Percentiles rank a stretch among this genome's conserved stretches.
phyloP scores from a whole-genome alignment of 2,797 vertebrate species.

The Sebastolobus altivelis region DNA sequence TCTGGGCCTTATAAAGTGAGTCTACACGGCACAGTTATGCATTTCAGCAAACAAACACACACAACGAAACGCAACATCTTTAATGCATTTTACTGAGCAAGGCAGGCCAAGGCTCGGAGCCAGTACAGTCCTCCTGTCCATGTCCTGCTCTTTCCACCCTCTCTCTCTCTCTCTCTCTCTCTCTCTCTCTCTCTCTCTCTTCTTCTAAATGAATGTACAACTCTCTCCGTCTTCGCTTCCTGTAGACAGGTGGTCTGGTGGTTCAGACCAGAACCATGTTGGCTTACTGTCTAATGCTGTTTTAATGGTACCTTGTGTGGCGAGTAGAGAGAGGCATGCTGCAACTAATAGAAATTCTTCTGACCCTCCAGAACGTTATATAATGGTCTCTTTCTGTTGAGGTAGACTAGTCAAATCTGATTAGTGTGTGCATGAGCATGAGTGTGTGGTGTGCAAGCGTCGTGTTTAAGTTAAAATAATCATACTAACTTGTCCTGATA shows the following conservation, averaged over 20 bases:
- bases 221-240: constrained; percentile 54
- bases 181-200: constrained; percentile 7
- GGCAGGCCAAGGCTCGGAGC: constrained; percentile 35
- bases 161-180: neutral
- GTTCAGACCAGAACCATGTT: constrained; percentile 68
- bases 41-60: constrained; percentile 36
- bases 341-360: constrained; percentile 64
- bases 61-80: constrained; percentile 53
- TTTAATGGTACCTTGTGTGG: constrained; percentile 72
- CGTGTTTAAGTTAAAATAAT: constrained; percentile 26
- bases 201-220: constrained; percentile 50
- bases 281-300: constrained; percentile 76
- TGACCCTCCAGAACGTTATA: constrained; percentile 60
- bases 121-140: constrained; percentile 39
- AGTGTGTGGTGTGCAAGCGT: constrained; percentile 13
- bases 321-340: constrained; percentile 45
- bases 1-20: constrained; percentile 36
- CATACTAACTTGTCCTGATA: neutral
- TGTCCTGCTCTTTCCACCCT: constrained; percentile 46
- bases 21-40: constrained; percentile 28
- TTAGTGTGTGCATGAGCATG: constrained; percentile 26
- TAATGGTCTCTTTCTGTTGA: constrained; percentile 64
- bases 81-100: constrained; percentile 52
- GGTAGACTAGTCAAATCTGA: constrained; percentile 58
- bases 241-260: constrained; percentile 75